Evolutionary conservation across 1,140 invertebrate species (phyloP), one percentile per base, ranked within the genome.

Genomic region (Lasaia peninsularis): DNA sequence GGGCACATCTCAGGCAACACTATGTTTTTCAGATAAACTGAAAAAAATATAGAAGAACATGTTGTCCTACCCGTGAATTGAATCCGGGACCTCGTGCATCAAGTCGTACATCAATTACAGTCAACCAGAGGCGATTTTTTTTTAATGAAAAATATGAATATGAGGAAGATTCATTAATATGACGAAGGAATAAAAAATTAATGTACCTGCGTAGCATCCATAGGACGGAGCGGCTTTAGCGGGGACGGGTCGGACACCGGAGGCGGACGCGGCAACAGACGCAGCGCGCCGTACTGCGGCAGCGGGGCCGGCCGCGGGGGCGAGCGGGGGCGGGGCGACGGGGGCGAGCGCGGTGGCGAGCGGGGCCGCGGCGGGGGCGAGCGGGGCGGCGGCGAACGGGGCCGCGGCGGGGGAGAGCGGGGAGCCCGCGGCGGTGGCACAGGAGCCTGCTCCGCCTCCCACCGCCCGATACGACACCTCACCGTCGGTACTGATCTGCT

Each of bases 401-500:
- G 32, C 31, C 35, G 4, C 40, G 24, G 33, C 9, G 64, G 2
- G 37, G 34, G 20, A 1, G 50, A 59, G 18, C 56, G 54, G 10
- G 60, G 60, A 0, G 57, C 60, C 1, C 54, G 58, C 16, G 56
- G 24, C 18, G 57, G 57, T 21, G 50, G 50, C 32, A 21, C 12
- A 18, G 62, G 62, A 0, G 62, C 53, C 14, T 57, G 62, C 18
- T 53, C 53, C 8, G 62, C 57, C 2, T 57, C 53, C 11, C 40
- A 31, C 16, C 56, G 44, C 6, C 55, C 11, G 7, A 58, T 54
- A 1, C 40, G 49, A 24, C 57, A 59, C 16, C 69, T 62, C 20
- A 57, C 69, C 16, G 60, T 54, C 14, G 61, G 53, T 4, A 58
- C 52, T 0, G 62, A 58, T 37, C 59, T 28, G 8, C 24, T 28